A percentile compares a stretch with the other conserved stretches of the same genome.
phyloP scores from a whole-genome alignment of 1,140 invertebrate genomes.

The Pemphigus obesinymphae region DNA sequence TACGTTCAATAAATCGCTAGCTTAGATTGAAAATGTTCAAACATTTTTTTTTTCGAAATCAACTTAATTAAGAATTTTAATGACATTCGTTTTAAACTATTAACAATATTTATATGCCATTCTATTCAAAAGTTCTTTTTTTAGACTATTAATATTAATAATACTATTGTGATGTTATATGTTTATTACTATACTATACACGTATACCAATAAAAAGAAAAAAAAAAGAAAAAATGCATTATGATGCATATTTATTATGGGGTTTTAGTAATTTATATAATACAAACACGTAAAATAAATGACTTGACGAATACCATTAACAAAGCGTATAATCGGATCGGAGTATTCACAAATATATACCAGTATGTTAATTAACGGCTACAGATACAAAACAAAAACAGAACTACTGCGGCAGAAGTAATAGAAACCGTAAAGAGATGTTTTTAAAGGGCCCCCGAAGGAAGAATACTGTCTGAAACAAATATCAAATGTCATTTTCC shows the following conservation, averaged over 20 bases:
- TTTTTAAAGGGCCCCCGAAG: not conserved
- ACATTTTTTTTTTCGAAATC: no score
- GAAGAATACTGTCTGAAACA: not conserved
- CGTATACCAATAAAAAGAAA: no score
- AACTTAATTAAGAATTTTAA: no score
- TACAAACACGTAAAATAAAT: not conserved
- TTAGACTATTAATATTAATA: no score
- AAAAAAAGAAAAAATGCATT: not conserved
- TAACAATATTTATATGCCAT: no score
- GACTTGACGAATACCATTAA: not conserved
- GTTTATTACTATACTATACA: no score
- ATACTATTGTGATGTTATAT: no score
- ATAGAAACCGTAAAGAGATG: not conserved
- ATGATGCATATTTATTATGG: not conserved
- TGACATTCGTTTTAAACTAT: no score
- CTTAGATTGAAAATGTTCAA: no score
- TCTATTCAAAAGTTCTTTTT: no score
- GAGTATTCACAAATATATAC: not conserved
- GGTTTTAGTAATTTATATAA: not conserved
- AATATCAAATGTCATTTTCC: constrained; percentile 1
- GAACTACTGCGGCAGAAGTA: not conserved
- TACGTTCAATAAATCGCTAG: no score
- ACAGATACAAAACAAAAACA: not conserved
- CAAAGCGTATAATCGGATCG: not conserved
- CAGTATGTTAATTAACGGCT: not conserved